Evolutionary conservation across 1,140 invertebrate species (phyloP).

Genomic region (Bombyx mandarina): DNA sequence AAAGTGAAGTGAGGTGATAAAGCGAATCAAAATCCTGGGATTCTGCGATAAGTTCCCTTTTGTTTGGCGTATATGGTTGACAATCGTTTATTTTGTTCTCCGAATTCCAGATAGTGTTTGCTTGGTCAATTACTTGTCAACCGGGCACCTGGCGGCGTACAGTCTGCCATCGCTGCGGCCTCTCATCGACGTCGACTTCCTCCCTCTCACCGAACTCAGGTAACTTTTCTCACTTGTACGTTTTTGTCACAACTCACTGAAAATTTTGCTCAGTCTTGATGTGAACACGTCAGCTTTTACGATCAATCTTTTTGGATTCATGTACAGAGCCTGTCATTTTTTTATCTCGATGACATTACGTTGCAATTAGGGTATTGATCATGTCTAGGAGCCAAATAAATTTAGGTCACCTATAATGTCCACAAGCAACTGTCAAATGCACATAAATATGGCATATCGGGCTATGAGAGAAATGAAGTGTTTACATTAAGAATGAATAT

Average conservation of each 20-base stretch:
- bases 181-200: conserved; percentile 93
- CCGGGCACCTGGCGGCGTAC: conserved; percentile 91
- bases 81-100: neutral
- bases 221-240: conserved; percentile 51
- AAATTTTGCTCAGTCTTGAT: conserved; percentile 9
- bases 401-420: no score
- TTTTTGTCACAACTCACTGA: neutral
- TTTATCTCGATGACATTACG: neutral
- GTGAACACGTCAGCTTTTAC: conserved; percentile 9
- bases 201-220: conserved; percentile 94
- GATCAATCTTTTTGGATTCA: neutral
- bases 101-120: conserved; percentile 89
- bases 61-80: no score
- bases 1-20: no score
- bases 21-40: no score
- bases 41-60: no score
- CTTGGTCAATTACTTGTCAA: conserved; percentile 93
- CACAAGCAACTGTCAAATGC: no score
- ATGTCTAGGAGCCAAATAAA: no score
- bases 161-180: conserved; percentile 93
- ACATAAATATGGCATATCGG: no score
- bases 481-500: conserved; percentile 9
- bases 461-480: neutral
- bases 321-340: conserved; percentile 1
- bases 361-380: neutral